A percentile compares a stretch with the other conserved stretches of the same genome.
Evolutionary conservation across 1,140 invertebrate genomes (phyloP).

Genomic region (Dendrolimus kikuchii): DNA sequence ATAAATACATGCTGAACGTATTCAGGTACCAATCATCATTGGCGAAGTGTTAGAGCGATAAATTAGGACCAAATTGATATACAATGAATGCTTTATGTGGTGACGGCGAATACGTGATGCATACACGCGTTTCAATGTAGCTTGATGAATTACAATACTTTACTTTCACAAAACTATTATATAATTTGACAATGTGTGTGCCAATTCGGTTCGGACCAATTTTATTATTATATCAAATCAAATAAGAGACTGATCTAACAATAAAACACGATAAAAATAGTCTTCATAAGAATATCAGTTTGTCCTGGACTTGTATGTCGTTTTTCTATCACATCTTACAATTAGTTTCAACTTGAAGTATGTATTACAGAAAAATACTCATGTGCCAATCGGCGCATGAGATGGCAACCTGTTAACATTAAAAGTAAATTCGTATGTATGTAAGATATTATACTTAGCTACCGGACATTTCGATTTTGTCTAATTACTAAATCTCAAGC

Average conservation of each 20-base stretch:
- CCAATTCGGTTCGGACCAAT: neutral
- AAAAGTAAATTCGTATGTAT: neutral
- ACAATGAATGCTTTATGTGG: slow-evolving; percentile 14
- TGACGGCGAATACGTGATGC: slow-evolving; percentile 34
- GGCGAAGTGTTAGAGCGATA: too few species aligned
- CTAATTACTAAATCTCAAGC: too few species aligned
- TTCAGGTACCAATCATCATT: too few species aligned
- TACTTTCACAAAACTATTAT: slow-evolving; percentile 57
- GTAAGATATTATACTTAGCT: too few species aligned
- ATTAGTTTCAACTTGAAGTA: too few species aligned
- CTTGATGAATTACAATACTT: slow-evolving; percentile 52
- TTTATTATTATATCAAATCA: too few species aligned
- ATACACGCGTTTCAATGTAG: slow-evolving; percentile 27
- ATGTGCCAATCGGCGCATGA: neutral
- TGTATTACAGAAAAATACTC: neutral
- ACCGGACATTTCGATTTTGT: too few species aligned
- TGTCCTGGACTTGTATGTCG: neutral
- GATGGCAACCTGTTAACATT: neutral
- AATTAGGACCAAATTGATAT: slow-evolving; percentile 15
- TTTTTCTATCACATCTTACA: too few species aligned
- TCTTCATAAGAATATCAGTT: neutral
- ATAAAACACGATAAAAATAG: too few species aligned
- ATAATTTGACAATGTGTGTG: slow-evolving; percentile 15
- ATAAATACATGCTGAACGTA: too few species aligned
- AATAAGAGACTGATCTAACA: too few species aligned